Evolutionary conservation across 2,888 invertebrate genomes (phyloP).

Genomic region (Halictus quadricinctus): DNA sequence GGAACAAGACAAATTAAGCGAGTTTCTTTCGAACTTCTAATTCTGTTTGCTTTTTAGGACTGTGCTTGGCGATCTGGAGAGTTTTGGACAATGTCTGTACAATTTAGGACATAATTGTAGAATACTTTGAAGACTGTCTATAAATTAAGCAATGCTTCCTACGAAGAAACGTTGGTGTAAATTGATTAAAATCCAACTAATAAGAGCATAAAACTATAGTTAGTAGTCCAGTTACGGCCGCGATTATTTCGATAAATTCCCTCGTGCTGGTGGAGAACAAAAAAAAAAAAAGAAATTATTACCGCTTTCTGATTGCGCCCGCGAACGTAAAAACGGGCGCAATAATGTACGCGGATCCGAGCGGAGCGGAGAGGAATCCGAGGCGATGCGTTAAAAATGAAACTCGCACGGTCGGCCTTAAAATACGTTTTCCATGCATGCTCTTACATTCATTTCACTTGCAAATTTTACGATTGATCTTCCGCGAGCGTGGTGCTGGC

Average conservation of each 20-base stretch:
- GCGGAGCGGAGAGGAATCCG: not conserved
- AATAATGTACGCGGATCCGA: constrained; percentile 10
- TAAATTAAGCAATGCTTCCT: too few relatives aligned
- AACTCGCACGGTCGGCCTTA: constrained; percentile 23
- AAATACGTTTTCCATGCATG: constrained; percentile 47
- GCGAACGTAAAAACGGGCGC: constrained; percentile 18
- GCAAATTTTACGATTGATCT: constrained; percentile 55
- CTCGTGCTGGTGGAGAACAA: not conserved
- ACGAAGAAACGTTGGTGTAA: too few relatives aligned
- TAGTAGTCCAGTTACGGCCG: not conserved
- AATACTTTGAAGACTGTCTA: too few relatives aligned
- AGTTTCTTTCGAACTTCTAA: not conserved
- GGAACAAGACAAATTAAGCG: not conserved
- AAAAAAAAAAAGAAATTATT: not conserved
- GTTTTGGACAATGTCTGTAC: too few relatives aligned
- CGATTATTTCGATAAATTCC: constrained; percentile 1
- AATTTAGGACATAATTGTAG: too few relatives aligned
- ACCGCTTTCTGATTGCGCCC: constrained; percentile 8
- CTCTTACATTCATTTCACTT: constrained; percentile 54
- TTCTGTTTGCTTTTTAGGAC: not conserved
- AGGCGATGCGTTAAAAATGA: constrained; percentile 39
- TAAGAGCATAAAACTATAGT: not conserved
- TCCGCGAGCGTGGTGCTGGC: constrained; percentile 8
- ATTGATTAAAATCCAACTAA: too few relatives aligned
- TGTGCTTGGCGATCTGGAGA: too few relatives aligned